Evolutionary conservation across 1,140 invertebrate genomes (phyloP), one percentile per base, ranked within the genome.

Genomic region (Gryon sp.): DNA sequence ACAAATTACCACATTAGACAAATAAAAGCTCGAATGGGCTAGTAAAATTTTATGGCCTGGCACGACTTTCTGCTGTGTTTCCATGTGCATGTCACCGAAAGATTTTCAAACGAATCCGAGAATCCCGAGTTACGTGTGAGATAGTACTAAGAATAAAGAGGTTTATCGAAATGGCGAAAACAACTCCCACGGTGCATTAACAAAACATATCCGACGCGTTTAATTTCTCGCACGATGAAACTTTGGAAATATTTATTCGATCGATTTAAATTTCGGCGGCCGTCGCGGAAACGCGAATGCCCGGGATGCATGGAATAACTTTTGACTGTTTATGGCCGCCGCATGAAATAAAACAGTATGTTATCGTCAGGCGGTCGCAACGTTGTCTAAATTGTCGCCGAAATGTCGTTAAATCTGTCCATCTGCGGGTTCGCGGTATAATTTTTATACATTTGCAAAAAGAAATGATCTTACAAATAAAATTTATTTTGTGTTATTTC

Each of bases 41-140:
- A 0, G 24, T 57, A 57, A 57, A 57, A 57, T 57, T 57, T 57
- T 57, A 43, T 9, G 38, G 16, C 20, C 16, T n/a, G n/a, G n/a
- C n/a, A n/a, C n/a, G 34, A n/a, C 22, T 57, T 57, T 15, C 48
- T 53, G 15, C 32, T 19, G 34, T 55, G 6, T 14, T 8, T 30
- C 24, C 1, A 11, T 26, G 24, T 12, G 22, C 16, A 12, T 43
- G 26, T 41, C 38, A 11, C 24, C 38, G 16, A 28, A 43, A 41
- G 50, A 57, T 30, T 41, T 12, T 11, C 24, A 20, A 41, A 41
- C 32, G 32, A 53, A 53, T 14, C 20, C 34, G 24, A 55, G 52
- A 55, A 28, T n/a, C 14, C 24, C 15, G 30, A n/a, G 24, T 34
- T 24, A 36, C 18, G 2, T 22, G 11, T 16, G 22, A 59, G 15